Evolutionary conservation across 2,888 invertebrate species (phyloP).

Genomic region (Pachliopta kotzebuea): DNA sequence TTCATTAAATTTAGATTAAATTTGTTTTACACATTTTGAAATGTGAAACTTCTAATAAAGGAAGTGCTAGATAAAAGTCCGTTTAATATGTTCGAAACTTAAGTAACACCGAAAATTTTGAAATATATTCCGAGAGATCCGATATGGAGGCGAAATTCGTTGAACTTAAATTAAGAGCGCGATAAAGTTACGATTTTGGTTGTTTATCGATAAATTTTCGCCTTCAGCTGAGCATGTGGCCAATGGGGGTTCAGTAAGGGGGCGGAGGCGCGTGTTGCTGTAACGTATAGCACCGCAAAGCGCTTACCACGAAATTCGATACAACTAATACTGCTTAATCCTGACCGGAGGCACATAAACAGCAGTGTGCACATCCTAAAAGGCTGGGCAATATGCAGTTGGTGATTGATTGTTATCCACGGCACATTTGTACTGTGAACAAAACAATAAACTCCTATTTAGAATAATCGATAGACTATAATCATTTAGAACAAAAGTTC

Average conservation of each 20-base stretch:
- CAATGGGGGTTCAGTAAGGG: slow-evolving; percentile 46
- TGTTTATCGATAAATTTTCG: slow-evolving; percentile 26
- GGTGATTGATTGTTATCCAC: slow-evolving; percentile 76
- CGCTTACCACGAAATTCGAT: slow-evolving; percentile 76
- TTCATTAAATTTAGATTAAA: background rate
- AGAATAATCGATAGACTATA: background rate
- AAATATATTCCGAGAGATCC: slow-evolving; percentile 38
- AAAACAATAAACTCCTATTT: slow-evolving; percentile 39
- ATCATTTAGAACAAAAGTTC: background rate
- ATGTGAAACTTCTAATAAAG: background rate
- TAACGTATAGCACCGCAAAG: slow-evolving; percentile 69
- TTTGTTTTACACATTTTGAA: background rate
- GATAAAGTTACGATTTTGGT: slow-evolving; percentile 22
- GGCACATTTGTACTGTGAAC: slow-evolving; percentile 52
- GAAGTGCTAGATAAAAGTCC: slow-evolving; percentile 16
- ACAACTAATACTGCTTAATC: slow-evolving; percentile 76
- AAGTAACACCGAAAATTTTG: slow-evolving; percentile 12
- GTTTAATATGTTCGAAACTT: slow-evolving; percentile 20
- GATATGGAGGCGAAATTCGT: slow-evolving; percentile 57
- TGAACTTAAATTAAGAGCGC: slow-evolving; percentile 54
- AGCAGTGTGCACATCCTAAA: slow-evolving; percentile 64
- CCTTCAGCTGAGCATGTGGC: slow-evolving; percentile 34
- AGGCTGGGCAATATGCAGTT: slow-evolving; percentile 69
- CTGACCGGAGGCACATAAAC: slow-evolving; percentile 66
- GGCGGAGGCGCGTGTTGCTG: slow-evolving; percentile 44